Evolutionary conservation across 2,888 invertebrate species (phyloP).

Genomic region (Chloroclystis v-ata): DNA sequence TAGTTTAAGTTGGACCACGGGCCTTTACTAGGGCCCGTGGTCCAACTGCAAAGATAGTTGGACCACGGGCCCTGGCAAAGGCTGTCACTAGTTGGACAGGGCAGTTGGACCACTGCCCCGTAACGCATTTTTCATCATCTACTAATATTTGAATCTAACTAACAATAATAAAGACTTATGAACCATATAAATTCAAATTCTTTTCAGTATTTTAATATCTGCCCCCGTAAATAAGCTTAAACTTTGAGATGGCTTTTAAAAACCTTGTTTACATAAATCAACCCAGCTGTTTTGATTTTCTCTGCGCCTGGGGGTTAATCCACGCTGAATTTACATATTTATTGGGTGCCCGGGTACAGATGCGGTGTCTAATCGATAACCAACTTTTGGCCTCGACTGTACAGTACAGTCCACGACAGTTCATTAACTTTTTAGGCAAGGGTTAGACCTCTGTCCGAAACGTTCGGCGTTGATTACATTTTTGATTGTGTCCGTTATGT

Average conservation of each 20-base stretch:
- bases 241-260: slow-evolving; percentile 3
- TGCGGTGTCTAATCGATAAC: slow-evolving; percentile 59
- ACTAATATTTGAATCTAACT: no score
- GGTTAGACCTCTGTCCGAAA: not conserved
- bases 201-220: not conserved
- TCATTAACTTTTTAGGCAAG: slow-evolving; percentile 8
- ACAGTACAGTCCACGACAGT: slow-evolving; percentile 20
- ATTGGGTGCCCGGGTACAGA: slow-evolving; percentile 56
- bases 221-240: not conserved
- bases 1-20: no score
- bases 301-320: slow-evolving; percentile 41
- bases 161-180: no score
- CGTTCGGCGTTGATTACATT: no score
- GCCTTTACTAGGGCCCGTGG: no score
- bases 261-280: slow-evolving; percentile 11
- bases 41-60: no score
- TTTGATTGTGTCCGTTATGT: no score
- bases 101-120: no score
- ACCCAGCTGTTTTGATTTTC: slow-evolving; percentile 15
- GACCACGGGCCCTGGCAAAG: no score
- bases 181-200: not conserved
- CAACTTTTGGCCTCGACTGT: slow-evolving; percentile 30
- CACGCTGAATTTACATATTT: slow-evolving; percentile 63
- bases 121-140: no score
- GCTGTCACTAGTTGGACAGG: no score